phyloP scores from a whole-genome alignment of 2,113 vertebrate species.

The Ptyas mucosa region DNA sequence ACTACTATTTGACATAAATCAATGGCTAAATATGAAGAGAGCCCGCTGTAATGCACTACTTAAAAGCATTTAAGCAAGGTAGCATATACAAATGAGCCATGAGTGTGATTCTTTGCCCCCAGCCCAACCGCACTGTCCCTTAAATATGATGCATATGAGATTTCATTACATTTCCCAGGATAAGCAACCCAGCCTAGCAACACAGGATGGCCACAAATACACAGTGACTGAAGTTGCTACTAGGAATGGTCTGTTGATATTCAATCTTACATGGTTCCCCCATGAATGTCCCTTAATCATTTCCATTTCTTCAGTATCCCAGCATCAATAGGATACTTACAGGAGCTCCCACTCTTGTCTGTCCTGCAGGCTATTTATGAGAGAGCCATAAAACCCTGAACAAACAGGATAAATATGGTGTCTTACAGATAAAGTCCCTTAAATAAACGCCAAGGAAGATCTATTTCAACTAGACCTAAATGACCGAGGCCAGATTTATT shows the following conservation, averaged over 20 bases:
- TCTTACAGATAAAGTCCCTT: conserved; percentile 50
- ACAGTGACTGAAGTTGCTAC: not conserved
- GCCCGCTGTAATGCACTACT: not conserved
- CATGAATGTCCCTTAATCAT: not conserved
- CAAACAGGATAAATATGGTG: conserved; percentile 30
- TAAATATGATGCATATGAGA: not conserved
- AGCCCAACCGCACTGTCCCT: not conserved
- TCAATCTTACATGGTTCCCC: not conserved
- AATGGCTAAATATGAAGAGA: not conserved
- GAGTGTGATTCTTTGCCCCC: not conserved
- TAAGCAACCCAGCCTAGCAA: not conserved
- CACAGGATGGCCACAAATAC: not conserved
- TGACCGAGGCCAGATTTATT: conserved; percentile 48
- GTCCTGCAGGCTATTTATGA: conserved; percentile 36
- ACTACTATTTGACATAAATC: not conserved
- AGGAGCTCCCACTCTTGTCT: not conserved
- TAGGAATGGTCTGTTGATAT: not conserved
- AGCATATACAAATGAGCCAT: not conserved
- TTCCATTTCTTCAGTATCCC: not conserved
- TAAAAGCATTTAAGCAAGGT: not conserved
- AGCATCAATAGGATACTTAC: not conserved
- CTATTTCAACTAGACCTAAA: conserved; percentile 13
- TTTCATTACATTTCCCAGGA: not conserved
- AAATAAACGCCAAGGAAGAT: conserved; percentile 36
- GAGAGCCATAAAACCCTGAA: conserved; percentile 19